Conservation (phyloP, 2,113 vertebrate genomes). For the Amia ocellicauda region DNA sequence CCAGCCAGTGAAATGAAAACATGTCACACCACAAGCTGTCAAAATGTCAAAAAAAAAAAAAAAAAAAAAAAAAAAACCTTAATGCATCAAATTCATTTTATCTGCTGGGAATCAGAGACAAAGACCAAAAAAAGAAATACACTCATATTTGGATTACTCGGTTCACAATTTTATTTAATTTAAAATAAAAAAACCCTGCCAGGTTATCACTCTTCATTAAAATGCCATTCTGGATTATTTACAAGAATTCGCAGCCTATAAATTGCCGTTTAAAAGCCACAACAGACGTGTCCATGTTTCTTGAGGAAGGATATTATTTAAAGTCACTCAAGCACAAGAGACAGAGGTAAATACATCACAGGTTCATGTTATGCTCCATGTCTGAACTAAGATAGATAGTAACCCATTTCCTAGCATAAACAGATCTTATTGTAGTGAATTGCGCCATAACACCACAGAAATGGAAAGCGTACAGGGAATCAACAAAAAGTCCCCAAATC, state of each 20-base stretch:
- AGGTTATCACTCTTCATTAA: constrained; percentile 15
- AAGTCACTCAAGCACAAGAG: neutral
- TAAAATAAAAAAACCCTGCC: constrained; percentile 11
- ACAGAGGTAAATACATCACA: too few species aligned
- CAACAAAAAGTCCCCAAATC: too few species aligned
- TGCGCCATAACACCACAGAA: too few species aligned
- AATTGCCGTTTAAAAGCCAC: constrained; percentile 20
- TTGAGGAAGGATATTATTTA: constrained; percentile 8
- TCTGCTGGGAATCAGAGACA: neutral
- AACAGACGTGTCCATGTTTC: neutral
- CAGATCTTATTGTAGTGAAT: too few species aligned
- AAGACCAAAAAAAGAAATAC: neutral
- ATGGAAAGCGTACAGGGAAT: too few species aligned
- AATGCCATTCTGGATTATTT: constrained; percentile 18
- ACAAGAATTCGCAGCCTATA: neutral
- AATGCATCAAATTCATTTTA: neutral
- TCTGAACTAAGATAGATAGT: too few species aligned
- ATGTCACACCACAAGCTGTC: neutral
- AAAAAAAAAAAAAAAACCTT: too few species aligned
- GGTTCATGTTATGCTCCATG: too few species aligned
- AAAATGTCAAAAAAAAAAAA: too few species aligned
- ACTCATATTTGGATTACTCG: neutral
- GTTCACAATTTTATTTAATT: constrained; percentile 7
- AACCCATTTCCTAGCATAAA: too few species aligned
- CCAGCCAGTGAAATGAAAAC: neutral